phyloP scores from a whole-genome alignment of 92 coral and sea anemone genomes.

The Montipora capitata region DNA sequence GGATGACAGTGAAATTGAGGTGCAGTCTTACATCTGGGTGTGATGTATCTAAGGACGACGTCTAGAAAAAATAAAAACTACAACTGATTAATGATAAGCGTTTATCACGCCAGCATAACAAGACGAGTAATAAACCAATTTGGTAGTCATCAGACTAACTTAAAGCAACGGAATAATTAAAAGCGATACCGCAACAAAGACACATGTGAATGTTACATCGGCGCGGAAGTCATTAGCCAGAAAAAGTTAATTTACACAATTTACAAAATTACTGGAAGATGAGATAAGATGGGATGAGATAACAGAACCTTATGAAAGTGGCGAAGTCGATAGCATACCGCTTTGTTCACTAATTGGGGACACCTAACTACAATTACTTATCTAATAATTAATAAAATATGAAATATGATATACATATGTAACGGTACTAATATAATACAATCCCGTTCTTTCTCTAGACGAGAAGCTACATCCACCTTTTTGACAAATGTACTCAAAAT shows the following conservation, averaged over 20 bases:
- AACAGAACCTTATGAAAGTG: background rate
- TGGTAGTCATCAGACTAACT: no score
- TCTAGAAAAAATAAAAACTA: constrained; percentile 2
- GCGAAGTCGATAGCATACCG: background rate
- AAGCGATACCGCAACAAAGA: constrained; percentile 4
- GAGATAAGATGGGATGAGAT: constrained; percentile 1
- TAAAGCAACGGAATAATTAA: background rate
- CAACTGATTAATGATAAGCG: background rate
- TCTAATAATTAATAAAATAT: constrained; percentile 1
- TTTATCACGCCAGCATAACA: no score
- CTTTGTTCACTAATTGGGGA: background rate
- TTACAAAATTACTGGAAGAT: background rate
- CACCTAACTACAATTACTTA: background rate
- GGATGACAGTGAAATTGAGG: constrained; percentile 19
- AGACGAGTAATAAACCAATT: no score
- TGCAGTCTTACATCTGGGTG: background rate
- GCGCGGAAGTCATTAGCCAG: background rate
- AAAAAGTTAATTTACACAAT: constrained; percentile 7
- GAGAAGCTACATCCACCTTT: constrained; percentile 34
- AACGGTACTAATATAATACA: background rate
- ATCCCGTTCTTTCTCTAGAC: constrained; percentile 12
- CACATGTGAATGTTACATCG: background rate
- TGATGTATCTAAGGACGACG: constrained; percentile 10
- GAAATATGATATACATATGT: background rate
- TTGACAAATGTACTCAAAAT: constrained; percentile 20